Base-by-base conservation (phyloP, 2,888 invertebrate genomes). In the Myathropa florea region DNA sequence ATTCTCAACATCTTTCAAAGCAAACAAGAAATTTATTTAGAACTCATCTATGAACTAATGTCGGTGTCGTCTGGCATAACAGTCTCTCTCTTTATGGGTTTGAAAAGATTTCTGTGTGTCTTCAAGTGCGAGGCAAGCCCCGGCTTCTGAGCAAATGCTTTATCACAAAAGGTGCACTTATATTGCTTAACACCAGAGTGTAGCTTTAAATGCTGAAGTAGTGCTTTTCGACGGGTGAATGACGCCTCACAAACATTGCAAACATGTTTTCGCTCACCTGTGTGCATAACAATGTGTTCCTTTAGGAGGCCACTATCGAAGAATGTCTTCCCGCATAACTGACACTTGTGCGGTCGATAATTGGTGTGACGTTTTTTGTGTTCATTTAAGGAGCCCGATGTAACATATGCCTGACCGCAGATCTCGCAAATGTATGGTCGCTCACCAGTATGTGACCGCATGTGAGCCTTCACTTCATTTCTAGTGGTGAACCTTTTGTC, bases 261-360 rank as follows among this genome's bases (percentile, higher is more conserved):
- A 14, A 88, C 82, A 33, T 89, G 90, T 0, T 89, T 89, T 18
- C 91, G 89, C 10, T 89, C 77, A 6, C 88, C 88, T 0, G 89
- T 89, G 70, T 91, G 91, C 21, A 90, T 88, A 3, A 91, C 89
- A 78, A 90, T 88, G 76, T 91, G 91, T 61, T 91, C 90, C 57
- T 91, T 91, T 4, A 92, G 83, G 21, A 91, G 90, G 14, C 90
- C 90, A 4, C 88, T 89, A 63, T 90, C 91, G 21, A 90, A 91
- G 88, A 91, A 91, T n/a, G 90, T 60, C 60, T 88, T 85, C 2
- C 72, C 86, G 33, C 89, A 89, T 12, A 70, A 4, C 7, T 78
- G 57, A 10, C 88, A 88, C 18, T 85, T 88, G 57, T 85, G 86
- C 10, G 85, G 85, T 1, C 85, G 80, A 60, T 64, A 70, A 24